Percentiles rank a stretch among this genome's conserved stretches.
Evolutionary conservation across 2,888 invertebrate genomes (phyloP).

Genomic region (Hydropsyche betteni): DNA sequence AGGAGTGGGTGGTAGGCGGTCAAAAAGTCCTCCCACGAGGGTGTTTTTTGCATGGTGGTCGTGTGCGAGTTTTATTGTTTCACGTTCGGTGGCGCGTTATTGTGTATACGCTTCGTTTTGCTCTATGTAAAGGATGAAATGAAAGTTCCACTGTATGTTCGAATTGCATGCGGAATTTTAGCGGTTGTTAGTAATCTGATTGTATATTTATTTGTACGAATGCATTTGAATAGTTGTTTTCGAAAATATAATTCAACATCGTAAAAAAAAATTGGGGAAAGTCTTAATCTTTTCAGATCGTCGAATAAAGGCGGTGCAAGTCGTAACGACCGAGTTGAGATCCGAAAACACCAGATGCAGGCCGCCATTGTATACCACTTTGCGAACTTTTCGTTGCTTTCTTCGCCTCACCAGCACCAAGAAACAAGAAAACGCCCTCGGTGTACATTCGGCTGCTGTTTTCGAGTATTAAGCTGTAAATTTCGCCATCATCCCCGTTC

Average conservation of each 20-base stretch:
- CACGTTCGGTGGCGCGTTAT: background rate
- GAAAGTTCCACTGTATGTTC: too few species aligned
- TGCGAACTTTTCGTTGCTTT: constrained; percentile 25
- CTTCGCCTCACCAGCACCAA: too few species aligned
- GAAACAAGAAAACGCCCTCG: too few species aligned
- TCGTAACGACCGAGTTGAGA: background rate
- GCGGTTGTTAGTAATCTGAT: too few species aligned
- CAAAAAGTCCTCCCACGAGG: background rate
- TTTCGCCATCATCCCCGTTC: constrained; percentile 12
- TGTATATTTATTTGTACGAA: too few species aligned
- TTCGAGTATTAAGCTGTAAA: constrained; percentile 11
- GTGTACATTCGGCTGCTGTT: background rate
- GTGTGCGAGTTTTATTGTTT: background rate
- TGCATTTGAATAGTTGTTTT: too few species aligned
- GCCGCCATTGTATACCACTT: constrained; percentile 31
- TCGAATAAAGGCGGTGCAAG: background rate
- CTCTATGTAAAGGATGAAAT: too few species aligned
- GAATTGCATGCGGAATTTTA: too few species aligned
- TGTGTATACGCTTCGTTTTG: too few species aligned
- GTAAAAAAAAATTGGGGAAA: background rate
- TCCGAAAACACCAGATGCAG: constrained; percentile 30
- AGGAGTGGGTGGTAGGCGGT: background rate
- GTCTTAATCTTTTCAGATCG: background rate
- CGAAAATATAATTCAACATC: too few species aligned
- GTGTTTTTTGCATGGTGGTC: constrained; percentile 2